Evolutionary conservation across 2,888 invertebrate species (phyloP).

Genomic region (Dorcus parallelipipedus): DNA sequence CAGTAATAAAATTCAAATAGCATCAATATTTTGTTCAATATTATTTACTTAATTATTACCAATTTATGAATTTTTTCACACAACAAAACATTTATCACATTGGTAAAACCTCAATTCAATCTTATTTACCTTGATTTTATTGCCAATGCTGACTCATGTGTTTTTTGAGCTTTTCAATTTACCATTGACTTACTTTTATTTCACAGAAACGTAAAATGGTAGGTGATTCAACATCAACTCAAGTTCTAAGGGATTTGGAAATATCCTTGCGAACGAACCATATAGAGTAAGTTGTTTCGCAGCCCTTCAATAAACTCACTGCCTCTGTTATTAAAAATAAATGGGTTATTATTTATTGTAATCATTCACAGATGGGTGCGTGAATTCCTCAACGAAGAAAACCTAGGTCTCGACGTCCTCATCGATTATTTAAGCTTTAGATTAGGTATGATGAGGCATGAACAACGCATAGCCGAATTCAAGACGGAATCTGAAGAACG

Average conservation of each 20-base stretch:
- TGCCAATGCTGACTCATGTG: too few relatives aligned
- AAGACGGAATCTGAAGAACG: constrained; percentile 75
- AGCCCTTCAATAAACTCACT: too few relatives aligned
- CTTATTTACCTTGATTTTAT: too few relatives aligned
- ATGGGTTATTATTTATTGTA: constrained; percentile 14
- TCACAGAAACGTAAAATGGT: constrained; percentile 96
- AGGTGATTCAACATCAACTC: constrained; percentile 95
- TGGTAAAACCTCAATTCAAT: too few relatives aligned
- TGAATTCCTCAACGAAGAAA: constrained; percentile 94
- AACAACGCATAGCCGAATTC: constrained; percentile 76
- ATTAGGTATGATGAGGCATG: constrained; percentile 90
- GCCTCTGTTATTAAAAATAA: not conserved
- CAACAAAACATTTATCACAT: too few relatives aligned
- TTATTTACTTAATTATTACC: too few relatives aligned
- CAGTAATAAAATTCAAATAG: too few relatives aligned
- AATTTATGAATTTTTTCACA: too few relatives aligned
- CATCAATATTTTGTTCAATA: too few relatives aligned
- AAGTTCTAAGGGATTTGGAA: constrained; percentile 96
- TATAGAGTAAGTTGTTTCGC: constrained; percentile 78
- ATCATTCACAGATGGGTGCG: constrained; percentile 84
- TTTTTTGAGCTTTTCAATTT: too few relatives aligned
- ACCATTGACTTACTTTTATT: constrained; percentile 16
- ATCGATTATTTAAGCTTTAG: constrained; percentile 97
- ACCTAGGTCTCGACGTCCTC: constrained; percentile 93
- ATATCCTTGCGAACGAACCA: constrained; percentile 98